Conservation (phyloP, 2,888 invertebrate genomes). For the Leucozona laternaria region DNA sequence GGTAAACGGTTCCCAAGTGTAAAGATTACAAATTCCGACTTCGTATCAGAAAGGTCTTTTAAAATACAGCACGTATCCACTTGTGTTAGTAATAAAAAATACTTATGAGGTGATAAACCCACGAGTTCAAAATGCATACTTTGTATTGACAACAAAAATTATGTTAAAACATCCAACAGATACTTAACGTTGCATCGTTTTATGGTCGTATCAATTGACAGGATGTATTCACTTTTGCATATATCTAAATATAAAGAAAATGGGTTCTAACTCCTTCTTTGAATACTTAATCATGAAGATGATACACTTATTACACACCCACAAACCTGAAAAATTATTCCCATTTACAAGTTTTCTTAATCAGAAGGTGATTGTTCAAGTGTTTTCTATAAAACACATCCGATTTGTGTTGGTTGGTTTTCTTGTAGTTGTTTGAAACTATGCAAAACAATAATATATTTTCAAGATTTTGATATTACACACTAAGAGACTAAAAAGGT, state of each 20-base stretch:
- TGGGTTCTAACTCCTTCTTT: constrained; percentile 50
- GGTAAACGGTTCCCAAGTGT: constrained; percentile 42
- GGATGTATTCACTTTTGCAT: constrained; percentile 16
- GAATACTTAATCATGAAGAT: constrained; percentile 44
- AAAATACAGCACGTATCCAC: constrained; percentile 33
- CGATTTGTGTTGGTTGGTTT: constrained; percentile 39
- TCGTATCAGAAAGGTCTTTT: constrained; percentile 33
- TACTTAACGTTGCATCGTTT: constrained; percentile 60
- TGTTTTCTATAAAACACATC: constrained; percentile 29
- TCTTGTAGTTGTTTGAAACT: not conserved
- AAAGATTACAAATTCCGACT: constrained; percentile 53
- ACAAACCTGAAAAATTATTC: constrained; percentile 32
- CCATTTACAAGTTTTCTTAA: constrained; percentile 51
- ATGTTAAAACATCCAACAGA: constrained; percentile 5
- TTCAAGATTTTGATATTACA: constrained; percentile 15
- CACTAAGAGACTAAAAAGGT: not conserved
- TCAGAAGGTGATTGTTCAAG: constrained; percentile 61
- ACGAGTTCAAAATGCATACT: constrained; percentile 49
- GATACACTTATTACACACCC: not conserved
- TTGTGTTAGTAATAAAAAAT: constrained; percentile 58
- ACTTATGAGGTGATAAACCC: constrained; percentile 62
- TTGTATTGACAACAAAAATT: constrained; percentile 30
- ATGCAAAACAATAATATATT: constrained; percentile 23
- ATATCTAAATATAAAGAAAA: constrained; percentile 3
- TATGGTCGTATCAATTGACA: constrained; percentile 54